phyloP scores from a whole-genome alignment of 1,140 invertebrate genomes.

The Drosophila kohkoa region DNA sequence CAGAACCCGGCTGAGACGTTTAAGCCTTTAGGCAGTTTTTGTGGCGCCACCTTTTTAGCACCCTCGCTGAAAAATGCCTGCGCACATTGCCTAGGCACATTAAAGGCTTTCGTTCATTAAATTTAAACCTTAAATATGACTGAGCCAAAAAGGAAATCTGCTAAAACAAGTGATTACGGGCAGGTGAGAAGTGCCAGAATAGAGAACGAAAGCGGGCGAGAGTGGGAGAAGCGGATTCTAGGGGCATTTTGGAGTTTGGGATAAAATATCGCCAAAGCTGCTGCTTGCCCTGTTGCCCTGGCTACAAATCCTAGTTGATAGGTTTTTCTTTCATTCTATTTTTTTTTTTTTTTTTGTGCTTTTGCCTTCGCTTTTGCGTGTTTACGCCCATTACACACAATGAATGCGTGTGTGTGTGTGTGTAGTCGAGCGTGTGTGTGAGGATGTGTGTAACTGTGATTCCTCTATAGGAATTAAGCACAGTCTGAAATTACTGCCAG shows the following conservation, averaged over 20 bases:
- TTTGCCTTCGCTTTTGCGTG: constrained; percentile 35
- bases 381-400: constrained; percentile 23
- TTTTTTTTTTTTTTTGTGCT: constrained; percentile 8
- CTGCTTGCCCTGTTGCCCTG: constrained; percentile 50
- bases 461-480: constrained; percentile 11
- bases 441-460: constrained; percentile 8
- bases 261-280: not conserved
- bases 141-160: constrained; percentile 34
- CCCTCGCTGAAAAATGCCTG: not conserved
- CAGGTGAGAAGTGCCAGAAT: not conserved
- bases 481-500: constrained; percentile 21
- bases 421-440: not conserved
- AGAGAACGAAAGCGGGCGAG: not conserved
- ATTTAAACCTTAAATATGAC: constrained; percentile 66
- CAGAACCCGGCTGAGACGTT: constrained; percentile 26
- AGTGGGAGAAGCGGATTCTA: not conserved
- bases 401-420: constrained; percentile 17
- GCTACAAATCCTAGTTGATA: constrained; percentile 76
- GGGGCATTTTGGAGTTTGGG: not conserved
- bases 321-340: constrained; percentile 40
- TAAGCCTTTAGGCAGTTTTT: constrained; percentile 64
- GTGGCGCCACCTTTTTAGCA: constrained; percentile 36
- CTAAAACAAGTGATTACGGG: constrained; percentile 41
- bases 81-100: constrained; percentile 40
- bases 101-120: constrained; percentile 68